Conservation (phyloP, 2,113 vertebrate genomes). For the Labeo rohita region DNA sequence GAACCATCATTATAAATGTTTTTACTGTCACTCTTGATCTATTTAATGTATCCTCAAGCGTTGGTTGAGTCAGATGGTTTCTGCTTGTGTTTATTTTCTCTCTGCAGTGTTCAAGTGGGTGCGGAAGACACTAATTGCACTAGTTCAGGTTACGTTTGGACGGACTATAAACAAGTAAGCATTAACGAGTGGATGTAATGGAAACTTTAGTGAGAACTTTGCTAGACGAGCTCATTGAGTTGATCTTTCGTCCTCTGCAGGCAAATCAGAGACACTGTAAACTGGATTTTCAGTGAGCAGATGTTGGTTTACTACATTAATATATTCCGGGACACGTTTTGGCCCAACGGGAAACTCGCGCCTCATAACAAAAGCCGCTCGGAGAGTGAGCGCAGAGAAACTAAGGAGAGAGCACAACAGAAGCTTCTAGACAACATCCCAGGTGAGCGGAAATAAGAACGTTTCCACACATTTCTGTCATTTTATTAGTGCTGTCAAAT, state of each 20-base stretch:
- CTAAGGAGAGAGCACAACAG: conserved; percentile 92
- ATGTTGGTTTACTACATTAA: conserved; percentile 95
- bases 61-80: not conserved
- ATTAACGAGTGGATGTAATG: not conserved
- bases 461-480: not conserved
- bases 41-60: not conserved
- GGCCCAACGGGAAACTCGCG: conserved; percentile 91
- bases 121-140: conserved; percentile 98
- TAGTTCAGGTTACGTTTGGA: conserved; percentile 99
- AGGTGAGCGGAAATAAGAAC: conserved; percentile 74
- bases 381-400: conserved; percentile 81
- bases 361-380: conserved; percentile 78
- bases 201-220: not conserved
- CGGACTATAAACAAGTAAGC: conserved; percentile 99
- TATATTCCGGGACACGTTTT: conserved; percentile 92
- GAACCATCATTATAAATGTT: too few species aligned
- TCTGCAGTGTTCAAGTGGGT: conserved; percentile 98
- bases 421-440: conserved; percentile 98
- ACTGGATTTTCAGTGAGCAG: conserved; percentile 96
- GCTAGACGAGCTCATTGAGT: not conserved
- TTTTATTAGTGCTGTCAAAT: too few species aligned
- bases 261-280: conserved; percentile 97
- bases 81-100: not conserved
- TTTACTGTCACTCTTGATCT: too few species aligned
- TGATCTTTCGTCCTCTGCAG: conserved; percentile 68